Evolutionary conservation across 2,113 vertebrate genomes (phyloP), one percentile per base, ranked within the genome.

Genomic region (Salvator merianae): DNA sequence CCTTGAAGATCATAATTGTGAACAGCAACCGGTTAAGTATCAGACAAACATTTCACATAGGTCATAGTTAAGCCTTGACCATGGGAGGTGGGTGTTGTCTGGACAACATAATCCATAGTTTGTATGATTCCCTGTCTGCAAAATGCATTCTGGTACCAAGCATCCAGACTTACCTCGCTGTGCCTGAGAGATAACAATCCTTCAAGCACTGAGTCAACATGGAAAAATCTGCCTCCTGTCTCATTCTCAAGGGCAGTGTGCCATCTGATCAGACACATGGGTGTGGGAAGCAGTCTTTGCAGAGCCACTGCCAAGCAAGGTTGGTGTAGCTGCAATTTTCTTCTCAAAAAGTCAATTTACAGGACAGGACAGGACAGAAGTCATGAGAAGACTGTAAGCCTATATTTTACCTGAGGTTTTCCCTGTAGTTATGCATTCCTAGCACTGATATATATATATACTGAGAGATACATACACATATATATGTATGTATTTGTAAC

Each of bases 1-100:
- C 55, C 55, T 59, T 59, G 55, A 59, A 59, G 14, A 59, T 59
- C 4, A 59, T 59, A 18, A 59, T 4, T 59, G 55, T 59, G 55
- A 59, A 59, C 14, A 59, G 55, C 55, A 59, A 59, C 20, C 18
- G 20, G 14, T 20, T 4, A 59, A 59, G 20, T 59, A 20, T 59
- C 20, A 16, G 55, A 59, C 18, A 59, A 59, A 59, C 18, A 59
- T 59, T 59, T 59, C 55, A 18, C 20, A 59, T 16, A 59, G 55
- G 55, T 59, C 40, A 78, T 34, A 65, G 68, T 4, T 38, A 55
- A 72, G 62, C 32, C 85, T 83, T 79, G 80, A 83, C 81, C 34
- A 40, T 38, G 70, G 70, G 40, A 47, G 0, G 13, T 68, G 30
- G 24, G 32, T 63, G 70, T 62, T 86, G 43, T 78, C 80, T 83